phyloP scores from a whole-genome alignment of 2,888 invertebrate species.

The Scaptomyza polygonia region DNA sequence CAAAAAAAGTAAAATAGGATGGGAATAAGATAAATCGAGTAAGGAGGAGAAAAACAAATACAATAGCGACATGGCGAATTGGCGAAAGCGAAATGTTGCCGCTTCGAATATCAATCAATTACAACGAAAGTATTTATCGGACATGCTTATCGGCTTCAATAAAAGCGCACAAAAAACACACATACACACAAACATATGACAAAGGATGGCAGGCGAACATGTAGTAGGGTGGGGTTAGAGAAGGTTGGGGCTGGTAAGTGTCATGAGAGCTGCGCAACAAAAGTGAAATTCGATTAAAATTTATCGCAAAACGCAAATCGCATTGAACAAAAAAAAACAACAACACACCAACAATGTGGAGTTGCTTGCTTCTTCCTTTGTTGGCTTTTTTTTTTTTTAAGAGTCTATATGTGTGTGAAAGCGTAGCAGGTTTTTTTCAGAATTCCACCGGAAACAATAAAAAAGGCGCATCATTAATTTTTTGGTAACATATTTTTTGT shows the following conservation, averaged over 20 bases:
- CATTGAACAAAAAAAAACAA: constrained; percentile 39
- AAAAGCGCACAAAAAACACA: constrained; percentile 44
- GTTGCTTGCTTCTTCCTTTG: constrained; percentile 16
- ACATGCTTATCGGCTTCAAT: constrained; percentile 66
- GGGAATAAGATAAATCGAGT: not conserved
- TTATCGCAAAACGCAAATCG: constrained; percentile 62
- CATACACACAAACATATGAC: constrained; percentile 31
- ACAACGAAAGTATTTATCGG: constrained; percentile 63
- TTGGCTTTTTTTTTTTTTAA: constrained; percentile 8
- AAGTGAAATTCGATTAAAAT: constrained; percentile 75
- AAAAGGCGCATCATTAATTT: constrained; percentile 74
- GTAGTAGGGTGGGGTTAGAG: not conserved
- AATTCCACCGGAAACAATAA: constrained; percentile 44
- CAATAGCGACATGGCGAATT: constrained; percentile 23
- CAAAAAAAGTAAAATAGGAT: not conserved
- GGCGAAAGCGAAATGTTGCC: constrained; percentile 49
- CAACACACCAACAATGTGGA: constrained; percentile 23
- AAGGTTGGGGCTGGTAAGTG: constrained; percentile 37
- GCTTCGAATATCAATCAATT: constrained; percentile 69
- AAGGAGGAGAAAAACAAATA: constrained; percentile 1
- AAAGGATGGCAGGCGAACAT: constrained; percentile 26
- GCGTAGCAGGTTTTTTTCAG: constrained; percentile 2
- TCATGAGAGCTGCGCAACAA: constrained; percentile 44
- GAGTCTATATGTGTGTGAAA: not conserved
- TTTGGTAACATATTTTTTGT: constrained; percentile 47